These are phyloP conservation scores for Leucozona laternaria DNA, from an alignment of 2,888 invertebrate genomes.

Conservation along the genomic window DNA sequence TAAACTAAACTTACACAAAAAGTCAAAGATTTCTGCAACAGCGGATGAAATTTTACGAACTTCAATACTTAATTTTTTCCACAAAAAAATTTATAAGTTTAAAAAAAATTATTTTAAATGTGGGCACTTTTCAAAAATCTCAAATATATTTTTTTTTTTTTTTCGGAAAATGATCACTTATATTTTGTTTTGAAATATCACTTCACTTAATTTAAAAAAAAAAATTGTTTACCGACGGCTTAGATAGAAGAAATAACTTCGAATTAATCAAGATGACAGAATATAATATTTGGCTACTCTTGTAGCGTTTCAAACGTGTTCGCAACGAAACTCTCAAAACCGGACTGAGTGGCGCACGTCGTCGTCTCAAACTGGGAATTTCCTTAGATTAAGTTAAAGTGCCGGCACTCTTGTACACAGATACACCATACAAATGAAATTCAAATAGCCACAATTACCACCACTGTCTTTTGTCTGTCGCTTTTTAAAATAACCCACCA, in stretches of 20 bases:
- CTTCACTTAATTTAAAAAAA: background rate
- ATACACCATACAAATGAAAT: conserved; percentile 30
- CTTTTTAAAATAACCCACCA: conserved; percentile 20
- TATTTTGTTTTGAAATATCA: conserved; percentile 1
- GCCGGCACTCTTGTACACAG: conserved; percentile 46
- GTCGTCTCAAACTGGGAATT: conserved; percentile 71
- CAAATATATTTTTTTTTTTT: background rate
- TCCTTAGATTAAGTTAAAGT: conserved; percentile 63
- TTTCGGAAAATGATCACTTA: background rate
- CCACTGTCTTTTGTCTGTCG: conserved; percentile 20
- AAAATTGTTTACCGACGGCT: conserved; percentile 53
- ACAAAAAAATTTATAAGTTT: background rate
- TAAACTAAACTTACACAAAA: no score
- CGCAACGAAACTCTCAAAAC: conserved; percentile 70
- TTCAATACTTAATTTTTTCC: background rate
- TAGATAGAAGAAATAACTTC: background rate
- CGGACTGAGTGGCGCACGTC: conserved; percentile 76
- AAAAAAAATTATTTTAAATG: no score
- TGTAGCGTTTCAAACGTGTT: conserved; percentile 36
- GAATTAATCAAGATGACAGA: conserved; percentile 16
- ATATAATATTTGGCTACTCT: conserved; percentile 3
- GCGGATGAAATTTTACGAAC: background rate
- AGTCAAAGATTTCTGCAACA: no score
- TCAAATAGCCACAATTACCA: conserved; percentile 48
- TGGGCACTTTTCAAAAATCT: background rate